Conservation (phyloP, 2,113 vertebrate species). For the Ranitomeya imitator region DNA sequence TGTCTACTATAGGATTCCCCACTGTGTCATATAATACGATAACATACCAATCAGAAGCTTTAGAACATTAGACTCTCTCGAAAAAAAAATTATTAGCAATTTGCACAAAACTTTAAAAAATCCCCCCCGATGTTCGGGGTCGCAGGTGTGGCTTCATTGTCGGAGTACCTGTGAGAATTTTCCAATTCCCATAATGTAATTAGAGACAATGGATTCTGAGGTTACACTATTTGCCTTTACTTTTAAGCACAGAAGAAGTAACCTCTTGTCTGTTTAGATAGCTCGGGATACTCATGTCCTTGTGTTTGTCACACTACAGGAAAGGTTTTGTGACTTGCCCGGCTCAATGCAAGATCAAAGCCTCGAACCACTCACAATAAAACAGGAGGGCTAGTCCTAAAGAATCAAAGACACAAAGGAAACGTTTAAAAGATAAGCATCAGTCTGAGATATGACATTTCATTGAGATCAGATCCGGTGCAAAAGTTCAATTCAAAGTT, state of each 20-base stretch:
- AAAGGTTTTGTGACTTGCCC: slow-evolving; percentile 70
- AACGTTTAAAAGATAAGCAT: slow-evolving; percentile 98
- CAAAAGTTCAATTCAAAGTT: slow-evolving; percentile 87
- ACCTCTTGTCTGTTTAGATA: slow-evolving; percentile 70
- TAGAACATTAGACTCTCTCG: slow-evolving; percentile 1
- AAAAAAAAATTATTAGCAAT: not conserved
- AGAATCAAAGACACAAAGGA: slow-evolving; percentile 93
- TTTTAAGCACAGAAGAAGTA: slow-evolving; percentile 69
- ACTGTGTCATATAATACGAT: not conserved
- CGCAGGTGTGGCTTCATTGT: slow-evolving; percentile 70
- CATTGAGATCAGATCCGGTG: slow-evolving; percentile 88
- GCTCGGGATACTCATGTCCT: slow-evolving; percentile 64
- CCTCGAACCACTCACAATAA: slow-evolving; percentile 78
- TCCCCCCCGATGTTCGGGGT: too few relatives aligned
- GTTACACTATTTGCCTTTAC: slow-evolving; percentile 69
- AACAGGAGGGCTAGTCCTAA: slow-evolving; percentile 84
- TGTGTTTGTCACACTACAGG: slow-evolving; percentile 66
- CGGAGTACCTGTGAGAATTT: slow-evolving; percentile 76
- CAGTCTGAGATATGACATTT: slow-evolving; percentile 95
- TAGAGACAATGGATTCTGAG: slow-evolving; percentile 72
- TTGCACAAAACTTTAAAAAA: not conserved
- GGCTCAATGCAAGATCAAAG: slow-evolving; percentile 90
- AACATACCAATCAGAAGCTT: not conserved
- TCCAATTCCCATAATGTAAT: slow-evolving; percentile 72
- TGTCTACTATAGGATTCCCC: not conserved